Base-by-base conservation (phyloP, 2,888 invertebrate species). In the Tachina lurida region DNA sequence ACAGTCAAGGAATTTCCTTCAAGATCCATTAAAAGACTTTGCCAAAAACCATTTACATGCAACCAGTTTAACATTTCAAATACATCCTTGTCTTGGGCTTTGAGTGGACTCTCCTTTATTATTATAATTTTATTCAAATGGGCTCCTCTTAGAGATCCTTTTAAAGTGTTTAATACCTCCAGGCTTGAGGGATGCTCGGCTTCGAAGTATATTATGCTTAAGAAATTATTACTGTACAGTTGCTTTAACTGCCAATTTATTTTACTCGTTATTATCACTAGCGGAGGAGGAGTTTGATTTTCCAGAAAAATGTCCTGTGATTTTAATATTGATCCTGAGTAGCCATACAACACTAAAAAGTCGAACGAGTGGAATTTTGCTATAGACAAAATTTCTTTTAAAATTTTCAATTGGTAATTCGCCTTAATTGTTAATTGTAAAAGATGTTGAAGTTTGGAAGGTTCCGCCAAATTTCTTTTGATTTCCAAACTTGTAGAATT, bases 31-130 rank as follows among this genome's bases (percentile, higher is more conserved):
- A 80, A 13, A 7, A 73, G 19, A 43, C 47, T 58, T 22, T 80
- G 73, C 79, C 79, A 80, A 19, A 73, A 80, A n/a, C 65, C 71
- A 9, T 80, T 19, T 7, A 0, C 7, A 43, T 73, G 52, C 10
- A 73, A 47, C 79, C 79, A 80, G 0, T 65, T 58, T 39, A 80
- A 19, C 5, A 78, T 7, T 15, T 58, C 13, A 3, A 12, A 0
- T 0, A 15, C 49, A 52, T 67, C 2, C 4, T 7, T 15, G 3
- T 56, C n/a, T 10, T 56, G n/a, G 3, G 7, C 10, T 15, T 1
- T 9, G 2, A 60, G 13, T 0, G 1, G 17, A 17, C 15, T 10
- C 5, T 70, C 49, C 43, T 60, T 49, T 41, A 80, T 49, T 7
- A 73, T 12, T 1, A 80, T 22, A 10, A 80, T 9, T 58, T 80